Evolutionary conservation across 2,888 invertebrate species (phyloP), one percentile per base, ranked within the genome.

Genomic region (Megastigmus dorsalis): DNA sequence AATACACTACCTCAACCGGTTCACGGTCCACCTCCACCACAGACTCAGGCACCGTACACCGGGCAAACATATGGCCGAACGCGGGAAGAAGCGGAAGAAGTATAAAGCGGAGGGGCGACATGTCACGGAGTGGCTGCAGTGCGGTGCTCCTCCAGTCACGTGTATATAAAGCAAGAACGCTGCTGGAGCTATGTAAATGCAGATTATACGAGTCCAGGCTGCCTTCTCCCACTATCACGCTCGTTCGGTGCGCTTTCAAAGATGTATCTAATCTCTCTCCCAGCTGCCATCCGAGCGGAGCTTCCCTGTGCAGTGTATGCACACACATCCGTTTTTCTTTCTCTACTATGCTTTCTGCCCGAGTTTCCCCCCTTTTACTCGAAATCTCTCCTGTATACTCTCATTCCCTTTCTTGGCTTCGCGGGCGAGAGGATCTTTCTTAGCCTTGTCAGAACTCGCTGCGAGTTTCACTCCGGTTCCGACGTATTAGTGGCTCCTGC

Each of bases 161-260:
- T n/a, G n/a, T n/a, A n/a, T n/a, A n/a, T n/a, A n/a, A n/a, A n/a
- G 77, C 78, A 80, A 82, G 81, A 82, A 80, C 77, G 75, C 55
- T 74, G 76, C 77, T 74, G 28, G 36, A 50, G 50, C 69, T 69
- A 77, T 83, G 81, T 82, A 81, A 82, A 84, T 82, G 81, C 79
- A 83, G 81, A 83, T 84, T 82, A 80, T 79, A 69, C 63, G 78
- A 71, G 77, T 60, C n/a, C n/a, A n/a, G n/a, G n/a, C n/a, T n/a
- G n/a, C n/a, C n/a, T n/a, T n/a, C n/a, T n/a, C n/a, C n/a, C n/a
- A n/a, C n/a, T n/a, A n/a, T n/a, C n/a, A n/a, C n/a, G n/a, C n/a
- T n/a, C n/a, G n/a, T n/a, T n/a, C n/a, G n/a, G n/a, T n/a, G n/a
- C 70, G 71, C 62, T 55, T 55, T 59, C 63, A 57, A 67, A 73